phyloP scores from a whole-genome alignment of 2,888 invertebrate species.

The Leptopilina myrica region DNA sequence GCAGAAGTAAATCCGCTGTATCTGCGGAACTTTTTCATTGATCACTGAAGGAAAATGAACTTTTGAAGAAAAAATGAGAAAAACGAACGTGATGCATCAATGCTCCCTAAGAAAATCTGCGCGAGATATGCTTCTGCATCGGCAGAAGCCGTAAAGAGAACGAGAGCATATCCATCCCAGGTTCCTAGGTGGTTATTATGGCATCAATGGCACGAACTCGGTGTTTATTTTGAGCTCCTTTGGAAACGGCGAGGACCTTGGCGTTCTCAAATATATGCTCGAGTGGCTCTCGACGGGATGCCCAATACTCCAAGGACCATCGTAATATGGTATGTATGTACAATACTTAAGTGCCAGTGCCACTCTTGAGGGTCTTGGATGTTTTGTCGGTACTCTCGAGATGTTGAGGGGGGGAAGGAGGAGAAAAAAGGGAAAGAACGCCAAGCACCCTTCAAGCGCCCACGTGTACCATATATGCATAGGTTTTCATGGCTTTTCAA shows the following conservation, averaged over 20 bases:
- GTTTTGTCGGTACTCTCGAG: conserved; percentile 57
- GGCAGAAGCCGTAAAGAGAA: conserved; percentile 21
- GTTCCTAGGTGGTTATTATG: conserved; percentile 64
- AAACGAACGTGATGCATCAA: neutral
- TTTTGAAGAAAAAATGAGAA: neutral
- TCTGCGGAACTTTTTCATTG: too few species aligned
- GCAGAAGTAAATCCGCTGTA: too few species aligned
- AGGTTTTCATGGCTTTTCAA: conserved; percentile 51
- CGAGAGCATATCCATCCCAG: conserved; percentile 37
- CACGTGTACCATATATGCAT: conserved; percentile 56
- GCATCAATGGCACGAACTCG: conserved; percentile 65
- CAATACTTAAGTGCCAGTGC: conserved; percentile 59
- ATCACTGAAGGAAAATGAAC: too few species aligned
- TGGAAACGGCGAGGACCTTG: conserved; percentile 48
- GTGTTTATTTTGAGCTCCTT: conserved; percentile 44
- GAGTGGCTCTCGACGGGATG: conserved; percentile 70
- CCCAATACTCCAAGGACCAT: conserved; percentile 65
- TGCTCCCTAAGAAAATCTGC: too few species aligned
- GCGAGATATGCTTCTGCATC: too few species aligned
- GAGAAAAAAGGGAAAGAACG: conserved; percentile 53
- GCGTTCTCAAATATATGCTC: conserved; percentile 64
- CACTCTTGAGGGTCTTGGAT: conserved; percentile 57
- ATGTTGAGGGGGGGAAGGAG: conserved; percentile 43
- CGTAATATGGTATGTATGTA: conserved; percentile 61
- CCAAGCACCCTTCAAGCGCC: conserved; percentile 50